These are phyloP conservation scores for Lymantria monacha DNA, from an alignment of 2,888 invertebrate species.

Conservation along the genomic window DNA sequence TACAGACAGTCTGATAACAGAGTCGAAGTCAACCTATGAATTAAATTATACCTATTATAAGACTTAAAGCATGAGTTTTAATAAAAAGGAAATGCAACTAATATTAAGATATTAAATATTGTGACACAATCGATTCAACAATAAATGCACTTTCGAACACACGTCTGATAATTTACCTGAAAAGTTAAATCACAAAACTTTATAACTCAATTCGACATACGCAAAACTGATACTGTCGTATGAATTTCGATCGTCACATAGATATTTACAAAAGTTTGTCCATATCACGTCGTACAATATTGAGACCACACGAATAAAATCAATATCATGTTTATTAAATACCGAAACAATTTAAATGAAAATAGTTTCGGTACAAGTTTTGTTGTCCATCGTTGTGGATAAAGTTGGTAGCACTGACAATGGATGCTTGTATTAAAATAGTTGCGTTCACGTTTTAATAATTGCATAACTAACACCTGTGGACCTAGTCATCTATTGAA, in stretches of 20 bases:
- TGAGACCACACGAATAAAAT: constrained; percentile 33
- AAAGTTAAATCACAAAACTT: constrained; percentile 18
- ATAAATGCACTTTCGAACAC: neutral
- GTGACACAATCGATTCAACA: neutral
- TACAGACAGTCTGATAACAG: too few relatives aligned
- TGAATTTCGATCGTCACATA: constrained; percentile 8
- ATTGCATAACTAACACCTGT: constrained; percentile 53
- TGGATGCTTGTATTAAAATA: constrained; percentile 68
- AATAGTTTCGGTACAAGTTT: constrained; percentile 54
- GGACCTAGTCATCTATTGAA: constrained; percentile 41
- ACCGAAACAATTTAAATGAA: constrained; percentile 66
- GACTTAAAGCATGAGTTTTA: too few relatives aligned
- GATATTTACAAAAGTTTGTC: constrained; percentile 11
- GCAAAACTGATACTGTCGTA: constrained; percentile 3
- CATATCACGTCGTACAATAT: constrained; percentile 8
- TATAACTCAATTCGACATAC: constrained; percentile 1
- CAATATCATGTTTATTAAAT: constrained; percentile 44
- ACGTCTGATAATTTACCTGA: constrained; percentile 7
- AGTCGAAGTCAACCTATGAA: too few relatives aligned
- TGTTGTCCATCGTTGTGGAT: constrained; percentile 40
- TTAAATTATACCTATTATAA: too few relatives aligned
- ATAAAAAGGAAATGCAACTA: neutral
- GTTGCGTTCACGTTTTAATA: constrained; percentile 42
- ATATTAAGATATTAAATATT: neutral
- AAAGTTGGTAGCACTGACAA: constrained; percentile 41